These are phyloP conservation scores for Agrenia bidenticulata DNA, from an alignment of 2,888 invertebrate species.

Conservation along the genomic window DNA sequence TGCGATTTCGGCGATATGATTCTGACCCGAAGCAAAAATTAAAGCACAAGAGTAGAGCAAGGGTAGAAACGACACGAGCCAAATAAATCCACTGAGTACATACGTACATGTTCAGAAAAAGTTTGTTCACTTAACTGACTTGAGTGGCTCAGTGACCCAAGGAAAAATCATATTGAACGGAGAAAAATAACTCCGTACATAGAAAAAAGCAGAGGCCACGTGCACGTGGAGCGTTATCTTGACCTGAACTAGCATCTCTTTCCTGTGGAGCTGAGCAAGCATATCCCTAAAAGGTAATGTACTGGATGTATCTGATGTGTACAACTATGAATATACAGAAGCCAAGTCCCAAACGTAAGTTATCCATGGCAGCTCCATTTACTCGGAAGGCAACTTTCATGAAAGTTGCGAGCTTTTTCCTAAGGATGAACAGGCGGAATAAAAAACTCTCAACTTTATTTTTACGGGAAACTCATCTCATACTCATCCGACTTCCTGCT, in stretches of 20 bases:
- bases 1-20: no score
- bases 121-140: not conserved
- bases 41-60: no score
- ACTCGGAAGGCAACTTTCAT: not conserved
- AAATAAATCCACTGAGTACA: no score
- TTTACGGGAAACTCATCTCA: slow-evolving; percentile 23
- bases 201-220: not conserved
- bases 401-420: not conserved
- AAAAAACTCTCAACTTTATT: slow-evolving; percentile 25
- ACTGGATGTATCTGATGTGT: not conserved
- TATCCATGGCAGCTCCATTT: not conserved
- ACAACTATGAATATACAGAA: not conserved
- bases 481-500: slow-evolving; percentile 31
- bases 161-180: not conserved
- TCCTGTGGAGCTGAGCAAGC: no score
- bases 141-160: not conserved
- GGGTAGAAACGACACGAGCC: no score
- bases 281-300: no score
- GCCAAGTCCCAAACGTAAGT: slow-evolving; percentile 4
- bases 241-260: not conserved
- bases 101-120: not conserved
- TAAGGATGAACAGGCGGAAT: not conserved
- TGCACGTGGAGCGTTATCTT: slow-evolving; percentile 13
- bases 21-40: no score
- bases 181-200: no score